Conservation (phyloP, 2,797 vertebrate species). For the Dipus sagitta region DNA sequence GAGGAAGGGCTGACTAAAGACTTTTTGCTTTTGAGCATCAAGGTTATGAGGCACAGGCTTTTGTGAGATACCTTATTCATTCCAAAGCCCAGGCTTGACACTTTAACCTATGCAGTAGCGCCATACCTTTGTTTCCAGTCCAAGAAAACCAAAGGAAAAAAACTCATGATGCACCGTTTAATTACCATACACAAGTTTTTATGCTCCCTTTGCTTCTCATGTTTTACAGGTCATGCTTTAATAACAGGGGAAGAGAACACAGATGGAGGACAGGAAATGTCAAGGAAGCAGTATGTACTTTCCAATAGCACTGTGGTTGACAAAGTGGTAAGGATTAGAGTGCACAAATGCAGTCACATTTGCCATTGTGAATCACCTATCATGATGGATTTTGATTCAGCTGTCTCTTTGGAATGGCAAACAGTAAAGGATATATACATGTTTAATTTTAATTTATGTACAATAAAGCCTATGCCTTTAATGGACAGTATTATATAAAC, state of each 20-base stretch:
- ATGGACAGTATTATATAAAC: not conserved
- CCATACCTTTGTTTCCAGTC: slow-evolving; percentile 20
- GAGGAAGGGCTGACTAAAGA: fast-evolving
- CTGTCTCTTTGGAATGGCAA: not conserved
- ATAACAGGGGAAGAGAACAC: slow-evolving; percentile 16
- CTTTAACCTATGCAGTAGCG: not conserved
- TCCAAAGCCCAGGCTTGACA: not conserved
- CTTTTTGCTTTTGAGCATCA: not conserved
- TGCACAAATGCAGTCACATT: fast-evolving
- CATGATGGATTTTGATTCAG: not conserved
- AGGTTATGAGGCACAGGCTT: not conserved
- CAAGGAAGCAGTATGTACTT: not conserved
- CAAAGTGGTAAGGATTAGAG: not conserved
- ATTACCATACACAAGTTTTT: slow-evolving; percentile 74
- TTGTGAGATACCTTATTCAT: not conserved
- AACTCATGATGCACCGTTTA: slow-evolving; percentile 49
- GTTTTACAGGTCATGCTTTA: slow-evolving; percentile 35
- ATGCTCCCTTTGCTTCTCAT: not conserved
- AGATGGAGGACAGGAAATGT: not conserved
- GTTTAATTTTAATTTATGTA: not conserved
- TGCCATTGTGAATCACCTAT: no score
- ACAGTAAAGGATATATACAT: not conserved
- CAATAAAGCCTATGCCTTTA: not conserved
- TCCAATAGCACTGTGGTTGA: not conserved
- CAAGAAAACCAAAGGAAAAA: slow-evolving; percentile 1